Percentiles rank a stretch among this genome's conserved stretches.
Evolutionary conservation across 2,888 invertebrate genomes (phyloP).

Genomic region (Macropis europaea): DNA sequence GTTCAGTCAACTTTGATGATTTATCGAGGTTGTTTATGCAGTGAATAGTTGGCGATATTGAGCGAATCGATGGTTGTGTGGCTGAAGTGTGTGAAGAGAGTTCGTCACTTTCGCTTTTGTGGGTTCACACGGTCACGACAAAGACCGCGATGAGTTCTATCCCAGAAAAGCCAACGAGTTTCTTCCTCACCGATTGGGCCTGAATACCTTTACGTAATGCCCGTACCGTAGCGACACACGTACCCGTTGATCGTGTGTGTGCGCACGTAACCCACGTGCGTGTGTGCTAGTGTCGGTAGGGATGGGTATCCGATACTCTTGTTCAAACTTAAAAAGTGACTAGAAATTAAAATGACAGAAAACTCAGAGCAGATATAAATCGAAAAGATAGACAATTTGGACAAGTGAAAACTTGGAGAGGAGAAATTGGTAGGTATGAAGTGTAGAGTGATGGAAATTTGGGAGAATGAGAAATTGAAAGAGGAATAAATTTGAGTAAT

Average conservation of each 20-base stretch:
- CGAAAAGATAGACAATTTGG: no score
- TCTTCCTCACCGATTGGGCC: slow-evolving; percentile 11
- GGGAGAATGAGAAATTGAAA: no score
- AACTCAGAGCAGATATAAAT: no score
- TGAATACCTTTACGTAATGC: slow-evolving; percentile 28
- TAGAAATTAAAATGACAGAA: no score
- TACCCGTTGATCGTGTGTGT: background rate
- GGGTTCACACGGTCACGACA: slow-evolving; percentile 17
- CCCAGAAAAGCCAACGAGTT: slow-evolving; percentile 13
- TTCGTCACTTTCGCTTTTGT: slow-evolving; percentile 30
- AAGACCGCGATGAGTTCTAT: slow-evolving; percentile 1
- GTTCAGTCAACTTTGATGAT: background rate
- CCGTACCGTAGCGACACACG: no score
- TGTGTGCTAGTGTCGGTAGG: background rate
- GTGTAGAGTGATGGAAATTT: no score
- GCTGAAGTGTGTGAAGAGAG: background rate
- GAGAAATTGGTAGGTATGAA: no score
- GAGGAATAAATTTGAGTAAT: no score
- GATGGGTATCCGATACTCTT: background rate
- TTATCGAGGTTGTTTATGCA: no score
- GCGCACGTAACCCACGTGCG: slow-evolving; percentile 6
- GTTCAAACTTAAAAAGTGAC: no score
- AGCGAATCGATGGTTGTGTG: background rate
- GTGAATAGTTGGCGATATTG: no score
- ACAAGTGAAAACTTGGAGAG: no score